Evolutionary conservation across 2,113 vertebrate species (phyloP).

Genomic region (Phrynocephalus versicolor): DNA sequence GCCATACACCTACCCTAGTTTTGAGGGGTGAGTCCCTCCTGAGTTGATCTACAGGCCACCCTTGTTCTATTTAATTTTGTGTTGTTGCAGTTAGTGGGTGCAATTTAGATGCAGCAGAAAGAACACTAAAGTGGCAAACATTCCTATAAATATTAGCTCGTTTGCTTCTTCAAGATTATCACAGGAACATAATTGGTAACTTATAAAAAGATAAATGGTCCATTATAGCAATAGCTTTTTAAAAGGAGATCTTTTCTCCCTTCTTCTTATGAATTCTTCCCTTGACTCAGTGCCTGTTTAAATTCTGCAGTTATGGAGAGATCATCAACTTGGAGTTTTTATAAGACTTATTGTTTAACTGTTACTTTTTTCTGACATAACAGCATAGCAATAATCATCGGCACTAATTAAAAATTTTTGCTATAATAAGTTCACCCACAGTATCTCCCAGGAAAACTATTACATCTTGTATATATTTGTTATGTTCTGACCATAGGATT

Average conservation of each 20-base stretch:
- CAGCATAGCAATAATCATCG: neutral
- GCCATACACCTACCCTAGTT: too few species aligned
- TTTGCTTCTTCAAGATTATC: slow-evolving; percentile 53
- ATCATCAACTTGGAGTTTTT: slow-evolving; percentile 14
- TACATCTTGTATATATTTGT: neutral
- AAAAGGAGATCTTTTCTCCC: neutral
- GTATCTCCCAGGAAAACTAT: neutral
- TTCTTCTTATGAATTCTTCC: slow-evolving; percentile 36
- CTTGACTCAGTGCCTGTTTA: slow-evolving; percentile 31
- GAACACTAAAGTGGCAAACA: slow-evolving; percentile 13
- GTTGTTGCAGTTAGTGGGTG: slow-evolving; percentile 13
- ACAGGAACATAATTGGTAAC: slow-evolving; percentile 58
- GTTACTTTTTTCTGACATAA: too few species aligned
- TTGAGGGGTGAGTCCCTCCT: too few species aligned
- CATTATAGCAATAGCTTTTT: slow-evolving; percentile 38
- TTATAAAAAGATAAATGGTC: slow-evolving; percentile 62
- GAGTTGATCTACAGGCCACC: too few species aligned
- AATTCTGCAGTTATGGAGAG: slow-evolving; percentile 6
- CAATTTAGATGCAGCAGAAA: neutral
- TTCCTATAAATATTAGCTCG: slow-evolving; percentile 55
- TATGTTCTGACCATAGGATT: neutral
- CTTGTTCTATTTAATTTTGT: neutral
- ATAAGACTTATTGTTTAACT: neutral
- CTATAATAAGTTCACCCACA: neutral
- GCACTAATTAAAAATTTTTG: neutral